These are phyloP conservation scores for Drosophila punjabiensis DNA, from an alignment of 1,140 invertebrate species.

Conservation along the genomic window DNA sequence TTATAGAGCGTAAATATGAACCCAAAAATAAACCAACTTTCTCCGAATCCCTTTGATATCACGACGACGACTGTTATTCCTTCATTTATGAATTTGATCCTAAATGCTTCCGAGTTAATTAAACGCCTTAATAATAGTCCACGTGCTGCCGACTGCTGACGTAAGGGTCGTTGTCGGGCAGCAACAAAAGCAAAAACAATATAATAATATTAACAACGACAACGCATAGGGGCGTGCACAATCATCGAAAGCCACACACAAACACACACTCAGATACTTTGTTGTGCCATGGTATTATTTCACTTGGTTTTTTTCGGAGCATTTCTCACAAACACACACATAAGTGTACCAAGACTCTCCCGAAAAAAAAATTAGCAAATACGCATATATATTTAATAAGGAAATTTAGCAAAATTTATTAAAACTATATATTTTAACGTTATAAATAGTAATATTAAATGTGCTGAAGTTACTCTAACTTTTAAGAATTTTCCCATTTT, in stretches of 20 bases:
- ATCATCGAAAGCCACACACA: constrained; percentile 57
- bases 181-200: constrained; percentile 13
- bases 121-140: constrained; percentile 79
- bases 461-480: background rate
- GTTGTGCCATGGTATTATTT: constrained; percentile 38
- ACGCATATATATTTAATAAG: constrained; percentile 2
- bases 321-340: constrained; percentile 65
- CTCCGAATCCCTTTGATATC: background rate
- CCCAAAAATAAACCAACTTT: background rate
- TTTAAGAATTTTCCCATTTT: background rate
- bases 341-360: constrained; percentile 32
- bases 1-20: background rate
- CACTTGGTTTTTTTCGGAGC: constrained; percentile 60
- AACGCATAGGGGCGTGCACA: constrained; percentile 78
- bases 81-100: constrained; percentile 69
- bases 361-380: constrained; percentile 22
- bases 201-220: constrained; percentile 36
- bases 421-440: too few species aligned
- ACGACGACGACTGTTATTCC: too few species aligned
- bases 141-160: constrained; percentile 81
- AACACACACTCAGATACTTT: constrained; percentile 37
- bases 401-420: background rate
- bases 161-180: constrained; percentile 70
- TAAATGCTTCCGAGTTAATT: constrained; percentile 73
- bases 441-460: background rate